These are phyloP conservation scores for Orcinus orca DNA, from an alignment of 2,113 vertebrate genomes.

Conservation along the genomic window DNA sequence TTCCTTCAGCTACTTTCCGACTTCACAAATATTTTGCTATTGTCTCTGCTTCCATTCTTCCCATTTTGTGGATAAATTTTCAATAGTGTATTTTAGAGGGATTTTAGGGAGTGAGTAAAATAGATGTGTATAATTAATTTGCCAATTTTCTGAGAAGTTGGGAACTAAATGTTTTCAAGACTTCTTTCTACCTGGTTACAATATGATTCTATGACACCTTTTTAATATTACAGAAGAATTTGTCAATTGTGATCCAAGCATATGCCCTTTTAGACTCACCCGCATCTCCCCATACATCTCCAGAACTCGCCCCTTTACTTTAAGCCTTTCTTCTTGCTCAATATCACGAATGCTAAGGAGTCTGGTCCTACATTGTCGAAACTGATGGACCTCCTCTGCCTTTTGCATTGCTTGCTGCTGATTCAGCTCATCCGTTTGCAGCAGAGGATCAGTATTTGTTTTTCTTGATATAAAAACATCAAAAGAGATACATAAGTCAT, in stretches of 20 bases:
- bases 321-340: conserved; percentile 76
- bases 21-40: background rate
- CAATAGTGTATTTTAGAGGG: background rate
- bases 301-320: conserved; percentile 82
- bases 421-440: conserved; percentile 81
- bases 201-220: background rate
- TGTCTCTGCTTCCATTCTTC: background rate
- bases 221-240: background rate
- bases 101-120: background rate
- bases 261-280: conserved; percentile 77
- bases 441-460: conserved; percentile 65
- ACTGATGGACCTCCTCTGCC: conserved; percentile 86
- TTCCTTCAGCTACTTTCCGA: background rate
- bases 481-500: background rate
- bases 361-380: conserved; percentile 81
- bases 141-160: background rate
- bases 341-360: conserved; percentile 82
- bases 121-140: background rate
- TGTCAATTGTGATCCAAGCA: background rate
- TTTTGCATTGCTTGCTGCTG: conserved; percentile 81
- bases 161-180: background rate
- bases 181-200: background rate
- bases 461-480: conserved; percentile 79
- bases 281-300: conserved; percentile 85
- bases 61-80: background rate